Evolutionary conservation across 2,113 vertebrate species (phyloP), one percentile per base, ranked within the genome.

Genomic region (Erythrolamprus reginae): DNA sequence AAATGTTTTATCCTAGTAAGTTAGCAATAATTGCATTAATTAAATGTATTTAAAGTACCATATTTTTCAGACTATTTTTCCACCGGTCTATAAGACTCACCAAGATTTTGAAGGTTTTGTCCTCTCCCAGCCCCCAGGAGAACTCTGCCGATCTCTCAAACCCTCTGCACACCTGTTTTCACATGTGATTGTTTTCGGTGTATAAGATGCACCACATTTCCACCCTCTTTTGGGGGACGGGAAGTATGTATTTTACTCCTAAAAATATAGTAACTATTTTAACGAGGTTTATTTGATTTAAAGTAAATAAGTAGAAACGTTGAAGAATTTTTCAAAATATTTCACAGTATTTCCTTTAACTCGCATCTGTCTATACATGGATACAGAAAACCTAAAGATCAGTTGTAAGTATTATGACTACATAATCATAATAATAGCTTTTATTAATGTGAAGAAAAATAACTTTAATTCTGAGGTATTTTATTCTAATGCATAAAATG

Each of bases 381-480:
- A 91, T 98, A 98, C 95, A 98, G 99, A 91, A 99, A 99, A 97
- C 99, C 99, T 38, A 99, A 98, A 96, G 98, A 99, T 96, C 99
- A 99, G 94, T 77, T 98, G 99, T 99, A 97, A 99, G 98, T 99
- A 94, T 91, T 92, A 21, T 56, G 1, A 0, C 86, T 88, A 4
- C 0, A 45, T 88, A 90, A 24, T 50, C 26, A 87, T 33, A 83
- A 51, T 77, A 19, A 77, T 17, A 77, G 70, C 19, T 77, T 77
- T 77, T 77, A 77, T 42, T 42, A 77, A 42, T 77, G 6, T 42
- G 70, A 21, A 21, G 33, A 77, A 42, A 42, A 42, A 42, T 77
- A 42, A 42, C 17, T 77, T 77, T 77, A 77, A 21, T 77, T 77
- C 17, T 21, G 42, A 21, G 38, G 70, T 17, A 77, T 77, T 38